Percentiles rank a stretch among this genome's conserved stretches.
phyloP scores from a whole-genome alignment of 1,140 invertebrate species.

The Nautilus pompilius region DNA sequence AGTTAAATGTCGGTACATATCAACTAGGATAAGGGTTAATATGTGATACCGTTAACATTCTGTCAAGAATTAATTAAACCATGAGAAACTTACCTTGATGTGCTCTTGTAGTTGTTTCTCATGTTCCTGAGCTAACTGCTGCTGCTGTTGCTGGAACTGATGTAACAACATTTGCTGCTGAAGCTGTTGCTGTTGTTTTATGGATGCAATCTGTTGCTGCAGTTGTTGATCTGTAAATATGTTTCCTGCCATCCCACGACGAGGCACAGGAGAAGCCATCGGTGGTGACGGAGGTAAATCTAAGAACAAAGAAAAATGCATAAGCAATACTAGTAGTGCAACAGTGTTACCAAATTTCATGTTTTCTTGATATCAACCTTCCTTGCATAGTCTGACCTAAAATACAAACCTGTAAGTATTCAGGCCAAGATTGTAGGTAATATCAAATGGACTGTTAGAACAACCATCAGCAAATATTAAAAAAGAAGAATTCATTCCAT shows the following conservation, averaged over 20 bases:
- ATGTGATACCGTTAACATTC: too few species aligned
- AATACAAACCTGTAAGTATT: not conserved
- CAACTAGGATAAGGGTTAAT: too few species aligned
- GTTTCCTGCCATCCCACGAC: constrained; percentile 68
- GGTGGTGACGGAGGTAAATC: constrained; percentile 70
- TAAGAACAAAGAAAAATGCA: constrained; percentile 33
- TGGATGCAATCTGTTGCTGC: constrained; percentile 55
- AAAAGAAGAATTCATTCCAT: too few species aligned
- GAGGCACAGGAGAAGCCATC: constrained; percentile 6
- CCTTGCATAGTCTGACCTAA: not conserved
- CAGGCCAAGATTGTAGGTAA: not conserved
- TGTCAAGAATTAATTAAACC: too few species aligned
- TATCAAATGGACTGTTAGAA: not conserved
- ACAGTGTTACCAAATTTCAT: not conserved
- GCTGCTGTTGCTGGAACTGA: constrained; percentile 82
- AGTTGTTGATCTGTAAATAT: constrained; percentile 28
- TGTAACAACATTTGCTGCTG: constrained; percentile 85
- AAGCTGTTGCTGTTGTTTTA: constrained; percentile 87
- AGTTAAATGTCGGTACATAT: too few species aligned
- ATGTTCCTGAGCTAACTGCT: constrained; percentile 82
- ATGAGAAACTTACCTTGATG: constrained; percentile 68
- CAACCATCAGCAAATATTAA: too few species aligned
- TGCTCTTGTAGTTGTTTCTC: constrained; percentile 84
- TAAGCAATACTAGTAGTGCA: not conserved
- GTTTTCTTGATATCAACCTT: not conserved